A percentile compares a stretch with the other conserved stretches of the same genome.
Conservation (phyloP, 2,113 vertebrate genomes). For the Baryphthengus martii region DNA sequence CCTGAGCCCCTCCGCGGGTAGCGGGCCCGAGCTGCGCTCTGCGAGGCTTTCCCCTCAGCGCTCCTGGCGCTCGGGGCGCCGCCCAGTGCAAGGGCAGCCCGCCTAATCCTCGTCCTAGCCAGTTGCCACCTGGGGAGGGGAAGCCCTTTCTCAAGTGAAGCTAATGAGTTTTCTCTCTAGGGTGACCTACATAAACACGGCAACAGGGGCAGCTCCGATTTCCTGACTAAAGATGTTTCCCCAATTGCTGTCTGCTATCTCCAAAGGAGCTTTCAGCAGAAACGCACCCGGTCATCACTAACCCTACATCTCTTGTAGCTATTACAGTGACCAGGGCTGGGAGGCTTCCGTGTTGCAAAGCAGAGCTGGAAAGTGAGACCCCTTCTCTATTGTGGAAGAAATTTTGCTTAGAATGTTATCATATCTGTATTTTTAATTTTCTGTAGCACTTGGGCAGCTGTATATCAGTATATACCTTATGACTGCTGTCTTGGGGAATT, state of each 20-base stretch:
- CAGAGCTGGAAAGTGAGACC: not conserved
- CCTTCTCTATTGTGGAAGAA: rapidly evolving
- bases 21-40: not conserved
- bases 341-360: not conserved
- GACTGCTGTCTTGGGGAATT: not conserved
- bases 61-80: not conserved
- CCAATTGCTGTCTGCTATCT: rapidly evolving
- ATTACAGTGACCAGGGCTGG: no score
- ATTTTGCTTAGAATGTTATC: not conserved
- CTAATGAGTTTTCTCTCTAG: rapidly evolving
- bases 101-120: rapidly evolving
- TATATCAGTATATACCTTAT: no score
- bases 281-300: rapidly evolving
- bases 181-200: not conserved
- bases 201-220: rapidly evolving
- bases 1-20: no score
- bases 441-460: not conserved
- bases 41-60: not conserved
- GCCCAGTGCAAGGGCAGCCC: no score
- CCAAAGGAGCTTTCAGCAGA: not conserved
- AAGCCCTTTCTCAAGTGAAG: rapidly evolving
- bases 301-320: no score
- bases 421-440: no score
- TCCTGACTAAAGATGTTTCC: no score
- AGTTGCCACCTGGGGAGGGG: rapidly evolving